These are phyloP conservation scores for Mellivora capensis DNA, from an alignment of 2,113 vertebrate species.

Conservation along the genomic window DNA sequence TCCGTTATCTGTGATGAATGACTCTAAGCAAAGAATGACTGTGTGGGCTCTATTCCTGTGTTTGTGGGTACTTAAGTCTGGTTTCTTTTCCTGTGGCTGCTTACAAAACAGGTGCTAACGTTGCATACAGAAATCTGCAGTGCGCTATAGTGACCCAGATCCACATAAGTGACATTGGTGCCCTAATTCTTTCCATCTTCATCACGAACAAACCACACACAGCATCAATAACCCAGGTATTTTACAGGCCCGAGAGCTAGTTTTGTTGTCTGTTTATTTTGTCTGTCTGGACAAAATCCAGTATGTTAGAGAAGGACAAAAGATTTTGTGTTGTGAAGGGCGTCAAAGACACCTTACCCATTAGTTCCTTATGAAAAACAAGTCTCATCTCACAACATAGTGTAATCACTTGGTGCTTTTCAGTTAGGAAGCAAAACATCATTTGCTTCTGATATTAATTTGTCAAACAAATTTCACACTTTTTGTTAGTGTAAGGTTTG, in stretches of 20 bases:
- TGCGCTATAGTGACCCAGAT: neutral
- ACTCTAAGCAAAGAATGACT: neutral
- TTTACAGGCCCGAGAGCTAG: neutral
- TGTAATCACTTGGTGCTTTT: neutral
- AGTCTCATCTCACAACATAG: neutral
- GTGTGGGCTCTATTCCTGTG: neutral
- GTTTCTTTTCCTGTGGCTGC: neutral
- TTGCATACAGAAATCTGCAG: neutral
- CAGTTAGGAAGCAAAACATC: neutral
- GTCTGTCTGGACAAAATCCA: neutral
- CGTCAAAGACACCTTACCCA: neutral
- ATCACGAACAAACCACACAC: neutral
- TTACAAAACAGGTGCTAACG: neutral
- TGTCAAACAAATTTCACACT: neutral
- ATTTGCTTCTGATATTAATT: neutral
- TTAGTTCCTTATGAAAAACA: neutral
- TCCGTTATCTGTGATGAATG: neutral
- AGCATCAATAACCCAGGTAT: neutral
- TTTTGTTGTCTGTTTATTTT: neutral
- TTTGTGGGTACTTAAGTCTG: neutral
- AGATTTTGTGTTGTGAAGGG: rapidly evolving
- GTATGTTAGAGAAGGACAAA: neutral
- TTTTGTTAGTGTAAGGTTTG: neutral
- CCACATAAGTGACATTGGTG: neutral
- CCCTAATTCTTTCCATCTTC: neutral